Evolutionary conservation across 2,797 vertebrate species (phyloP).

Genomic region (Botia almorhae): DNA sequence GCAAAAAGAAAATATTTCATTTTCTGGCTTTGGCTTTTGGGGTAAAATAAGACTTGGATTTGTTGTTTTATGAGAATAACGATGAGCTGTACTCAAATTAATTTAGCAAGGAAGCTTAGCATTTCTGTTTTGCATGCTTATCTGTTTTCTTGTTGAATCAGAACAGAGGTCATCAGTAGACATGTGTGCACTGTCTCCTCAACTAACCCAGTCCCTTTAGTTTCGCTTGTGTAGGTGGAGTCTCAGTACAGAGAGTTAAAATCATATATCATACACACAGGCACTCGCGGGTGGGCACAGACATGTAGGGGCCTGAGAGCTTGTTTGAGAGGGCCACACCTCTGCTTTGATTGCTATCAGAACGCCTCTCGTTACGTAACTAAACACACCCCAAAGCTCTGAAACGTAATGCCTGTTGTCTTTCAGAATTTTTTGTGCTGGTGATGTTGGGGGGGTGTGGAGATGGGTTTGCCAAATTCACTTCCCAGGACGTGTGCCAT

Average conservation of each 20-base stretch:
- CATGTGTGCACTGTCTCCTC: constrained; percentile 3
- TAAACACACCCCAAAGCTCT: constrained; percentile 3
- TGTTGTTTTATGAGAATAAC: neutral
- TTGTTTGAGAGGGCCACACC: constrained; percentile 19
- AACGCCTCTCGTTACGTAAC: constrained; percentile 21
- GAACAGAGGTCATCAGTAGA: constrained; percentile 15
- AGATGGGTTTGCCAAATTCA: neutral
- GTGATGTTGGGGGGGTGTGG: neutral
- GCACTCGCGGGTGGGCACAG: constrained; percentile 26
- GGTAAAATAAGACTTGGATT: neutral
- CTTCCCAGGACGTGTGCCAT: neutral
- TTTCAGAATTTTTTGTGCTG: neutral
- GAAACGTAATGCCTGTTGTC: neutral
- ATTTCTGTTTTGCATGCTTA: neutral
- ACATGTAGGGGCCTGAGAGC: constrained; percentile 24
- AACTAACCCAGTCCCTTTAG: constrained; percentile 36
- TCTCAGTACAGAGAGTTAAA: constrained; percentile 30
- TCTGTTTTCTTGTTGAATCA: neutral
- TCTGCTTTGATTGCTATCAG: constrained; percentile 51
- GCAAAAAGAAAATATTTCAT: neutral
- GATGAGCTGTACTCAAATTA: neutral
- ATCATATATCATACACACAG: constrained; percentile 28
- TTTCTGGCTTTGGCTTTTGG: neutral
- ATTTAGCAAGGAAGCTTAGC: neutral
- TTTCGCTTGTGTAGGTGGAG: constrained; percentile 50